Percentiles rank a stretch among this genome's conserved stretches.
phyloP scores from a whole-genome alignment of 2,797 vertebrate species.

The Dermochelys coriacea region DNA sequence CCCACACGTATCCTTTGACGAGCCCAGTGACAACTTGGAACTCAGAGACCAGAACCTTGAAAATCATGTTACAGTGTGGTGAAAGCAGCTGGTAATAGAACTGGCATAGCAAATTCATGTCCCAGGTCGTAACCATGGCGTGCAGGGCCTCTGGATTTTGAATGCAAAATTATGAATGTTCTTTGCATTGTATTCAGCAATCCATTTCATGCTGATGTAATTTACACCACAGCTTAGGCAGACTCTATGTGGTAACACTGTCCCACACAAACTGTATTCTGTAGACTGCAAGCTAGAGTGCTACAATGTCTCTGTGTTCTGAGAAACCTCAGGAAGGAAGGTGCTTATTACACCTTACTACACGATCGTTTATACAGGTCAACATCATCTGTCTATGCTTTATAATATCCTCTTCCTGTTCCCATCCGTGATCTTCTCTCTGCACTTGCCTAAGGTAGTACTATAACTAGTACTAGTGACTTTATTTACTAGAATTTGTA shows the following conservation, averaged over 20 bases:
- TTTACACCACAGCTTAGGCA: not conserved
- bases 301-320: not conserved
- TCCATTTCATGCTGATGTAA: fast-evolving
- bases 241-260: not conserved
- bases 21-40: not conserved
- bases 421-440: not conserved
- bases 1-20: not conserved
- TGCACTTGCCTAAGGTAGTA: not conserved
- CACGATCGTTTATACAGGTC: not conserved
- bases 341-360: not conserved
- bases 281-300: not conserved
- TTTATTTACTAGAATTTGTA: not conserved
- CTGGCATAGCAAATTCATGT: not conserved
- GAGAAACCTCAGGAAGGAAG: not conserved
- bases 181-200: not conserved
- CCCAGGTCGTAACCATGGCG: not conserved
- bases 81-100: not conserved
- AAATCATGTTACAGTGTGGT: fast-evolving
- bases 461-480: not conserved
- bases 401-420: not conserved
- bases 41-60: not conserved
- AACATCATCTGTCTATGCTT: not conserved
- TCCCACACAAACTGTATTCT: not conserved
- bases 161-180: fast-evolving
- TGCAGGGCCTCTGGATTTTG: not conserved